Evolutionary conservation across 2,888 invertebrate genomes (phyloP), one percentile per base, ranked within the genome.

Genomic region (Proisotoma minuta): DNA sequence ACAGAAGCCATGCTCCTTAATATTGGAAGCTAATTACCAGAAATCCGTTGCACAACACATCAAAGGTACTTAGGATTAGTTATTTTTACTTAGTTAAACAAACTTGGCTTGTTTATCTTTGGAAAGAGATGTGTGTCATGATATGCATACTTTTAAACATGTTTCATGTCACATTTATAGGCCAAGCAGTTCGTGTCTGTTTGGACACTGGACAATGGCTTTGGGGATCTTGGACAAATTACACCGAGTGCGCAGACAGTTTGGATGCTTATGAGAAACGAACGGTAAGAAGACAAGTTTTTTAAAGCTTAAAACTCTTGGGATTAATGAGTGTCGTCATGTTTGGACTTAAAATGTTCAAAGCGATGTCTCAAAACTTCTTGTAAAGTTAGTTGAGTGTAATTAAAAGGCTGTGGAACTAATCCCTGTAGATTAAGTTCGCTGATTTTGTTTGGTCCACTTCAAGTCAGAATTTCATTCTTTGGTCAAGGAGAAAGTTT

Each of bases 1-100:
- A 4, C 82, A 81, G 47, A 85, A 88, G 76, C 81, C 82, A 68
- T 95, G 95, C 77, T 93, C 94, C 0, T 64, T 65, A 59, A 64
- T 72, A 12, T 62, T 71, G 51, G 58, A 65, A 51, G 66, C 58
- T 20, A 60, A 58, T 10, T 26, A 52, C 5, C 57, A 60, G 24
- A 54, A 56, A 20, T 20, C 61, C 8, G 61, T 52, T 58, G 60
- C 63, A 15, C 60, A 56, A 4, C 49, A 57, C 12, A 57, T 67
- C n/a, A 51, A 65, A 57, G 63, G 63, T 62, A 49, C 8, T 39
- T 39, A 15, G 8, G 34, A 34, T n/a, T n/a, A n/a, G n/a, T n/a
- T n/a, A n/a, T n/a, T n/a, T n/a, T n/a, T n/a, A n/a, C n/a, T n/a
- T n/a, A n/a, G n/a, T 34, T 34, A 8, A 34, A 34, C 34, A 34